Conservation (phyloP, 2,888 invertebrate genomes). For the Hirtodrosophila duncani region DNA sequence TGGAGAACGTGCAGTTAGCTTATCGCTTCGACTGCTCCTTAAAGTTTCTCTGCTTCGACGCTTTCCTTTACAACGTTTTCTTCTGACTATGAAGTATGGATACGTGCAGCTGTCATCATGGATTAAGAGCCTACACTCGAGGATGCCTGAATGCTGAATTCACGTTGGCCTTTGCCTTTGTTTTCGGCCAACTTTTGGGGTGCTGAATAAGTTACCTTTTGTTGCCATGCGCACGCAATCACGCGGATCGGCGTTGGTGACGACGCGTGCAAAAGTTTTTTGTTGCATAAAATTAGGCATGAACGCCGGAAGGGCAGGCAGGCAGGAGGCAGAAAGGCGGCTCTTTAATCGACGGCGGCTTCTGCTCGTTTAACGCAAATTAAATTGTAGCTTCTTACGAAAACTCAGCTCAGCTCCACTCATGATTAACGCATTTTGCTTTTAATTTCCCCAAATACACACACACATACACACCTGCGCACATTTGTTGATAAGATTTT, state of each 20-base stretch:
- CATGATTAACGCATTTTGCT: conserved; percentile 69
- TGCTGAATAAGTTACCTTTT: conserved; percentile 59
- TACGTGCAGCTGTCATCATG: conserved; percentile 62
- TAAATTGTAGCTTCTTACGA: conserved; percentile 57
- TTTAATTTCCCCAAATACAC: conserved; percentile 55
- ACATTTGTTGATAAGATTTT: conserved; percentile 67
- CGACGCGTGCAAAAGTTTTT: conserved; percentile 70
- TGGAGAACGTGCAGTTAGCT: too few relatives aligned
- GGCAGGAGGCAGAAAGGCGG: conserved; percentile 1
- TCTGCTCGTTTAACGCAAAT: conserved; percentile 69
- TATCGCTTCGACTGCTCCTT: too few relatives aligned
- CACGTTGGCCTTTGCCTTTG: conserved; percentile 37
- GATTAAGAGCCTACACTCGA: conserved; percentile 60
- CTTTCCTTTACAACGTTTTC: too few relatives aligned
- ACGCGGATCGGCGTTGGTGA: conserved; percentile 34
- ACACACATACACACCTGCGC: conserved; percentile 8
- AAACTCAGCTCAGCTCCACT: conserved; percentile 45
- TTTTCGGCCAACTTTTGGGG: not conserved
- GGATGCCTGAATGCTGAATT: conserved; percentile 23
- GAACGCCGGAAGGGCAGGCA: conserved; percentile 9
- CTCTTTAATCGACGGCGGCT: conserved; percentile 53
- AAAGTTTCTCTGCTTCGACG: too few relatives aligned
- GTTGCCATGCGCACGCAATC: conserved; percentile 12
- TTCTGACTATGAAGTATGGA: too few relatives aligned
- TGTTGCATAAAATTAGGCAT: conserved; percentile 58